phyloP scores from a whole-genome alignment of 2,797 vertebrate genomes.

The Pterois miles region DNA sequence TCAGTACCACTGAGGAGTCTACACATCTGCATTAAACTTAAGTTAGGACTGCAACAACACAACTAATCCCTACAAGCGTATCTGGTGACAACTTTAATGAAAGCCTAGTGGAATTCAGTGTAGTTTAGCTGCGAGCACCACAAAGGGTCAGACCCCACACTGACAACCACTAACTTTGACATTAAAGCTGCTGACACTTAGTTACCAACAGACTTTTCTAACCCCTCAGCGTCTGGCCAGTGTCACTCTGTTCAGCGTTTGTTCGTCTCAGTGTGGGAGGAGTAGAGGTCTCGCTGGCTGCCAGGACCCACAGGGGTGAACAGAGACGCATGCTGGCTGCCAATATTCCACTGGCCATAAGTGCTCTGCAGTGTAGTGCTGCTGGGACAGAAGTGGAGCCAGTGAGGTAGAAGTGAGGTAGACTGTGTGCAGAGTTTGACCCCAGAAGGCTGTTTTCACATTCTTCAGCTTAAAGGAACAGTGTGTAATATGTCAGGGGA shows the following conservation, averaged over 20 bases:
- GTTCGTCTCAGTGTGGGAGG: constrained; percentile 41
- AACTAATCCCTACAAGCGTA: constrained; percentile 8
- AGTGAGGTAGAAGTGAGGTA: not conserved
- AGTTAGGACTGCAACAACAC: not conserved
- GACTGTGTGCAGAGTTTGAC: not conserved
- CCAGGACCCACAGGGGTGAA: constrained; percentile 58
- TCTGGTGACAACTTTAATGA: not conserved
- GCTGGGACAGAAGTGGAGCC: not conserved
- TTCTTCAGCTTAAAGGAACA: not conserved
- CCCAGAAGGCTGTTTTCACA: not conserved
- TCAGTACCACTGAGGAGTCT: not conserved
- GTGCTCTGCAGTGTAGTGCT: constrained; percentile 37
- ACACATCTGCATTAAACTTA: not conserved
- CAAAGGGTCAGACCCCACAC: constrained; percentile 17
- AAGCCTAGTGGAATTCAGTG: constrained; percentile 15
- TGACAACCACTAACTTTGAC: constrained; percentile 1
- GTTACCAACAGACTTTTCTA: not conserved
- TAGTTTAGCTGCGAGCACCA: constrained; percentile 14
- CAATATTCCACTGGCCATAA: constrained; percentile 65
- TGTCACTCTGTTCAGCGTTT: constrained; percentile 12
- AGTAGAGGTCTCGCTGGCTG: constrained; percentile 29
- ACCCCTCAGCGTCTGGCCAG: constrained; percentile 7
- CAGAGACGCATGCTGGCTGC: constrained; percentile 54
- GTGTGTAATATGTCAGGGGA: no score
- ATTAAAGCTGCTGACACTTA: constrained; percentile 1